Evolutionary conservation across 2,113 vertebrate genomes (phyloP), one percentile per base, ranked within the genome.

Genomic region (Addax nasomaculatus): DNA sequence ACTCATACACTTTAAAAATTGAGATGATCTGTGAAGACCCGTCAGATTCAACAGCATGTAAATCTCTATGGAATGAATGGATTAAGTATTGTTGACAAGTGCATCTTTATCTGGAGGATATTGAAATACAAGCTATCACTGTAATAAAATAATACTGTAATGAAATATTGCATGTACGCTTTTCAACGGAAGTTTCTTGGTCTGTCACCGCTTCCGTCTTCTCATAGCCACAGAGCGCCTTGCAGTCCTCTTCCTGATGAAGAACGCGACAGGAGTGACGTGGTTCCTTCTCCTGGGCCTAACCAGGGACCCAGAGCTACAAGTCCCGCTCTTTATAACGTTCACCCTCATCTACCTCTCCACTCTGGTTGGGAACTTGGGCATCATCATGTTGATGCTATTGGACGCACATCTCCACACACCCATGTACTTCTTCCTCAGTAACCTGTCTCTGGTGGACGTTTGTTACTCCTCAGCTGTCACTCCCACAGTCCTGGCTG

Each of bases 401-500:
- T 0, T 84, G 62, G 95, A 96, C 85, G 33, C 62, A 6, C 27
- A 0, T 13, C 96, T 97, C 73, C 94, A 96, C 29, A 95, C 43
- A 1, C 93, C 97, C 85, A 88, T 98, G 96, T 96, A 95, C 45
- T 73, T 92, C 33, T 97, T 96, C 55, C 96, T 97, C 4, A 39
- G 95, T 10, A 84, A 97, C 47, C 23, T 97, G 23, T 95, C 96
- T 36, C 13, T 98, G 55, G 97, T 76, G 13, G 97, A 98, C 1
- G 17, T 97, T 0, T 33, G 91, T 53, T 97, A 88, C 81, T 95
- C 96, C 0, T 80, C 97, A 23, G 23, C 85, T 47, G 58, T 95
- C 45, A 97, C 89, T 39, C 96, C 96, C 14, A 88, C 0, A 0
- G 91, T 96, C 17, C 79, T 90, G 62, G 6, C 45, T 73, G 93